Evolutionary conservation across 2,888 invertebrate species (phyloP).

Genomic region (Terebella lapidaria): DNA sequence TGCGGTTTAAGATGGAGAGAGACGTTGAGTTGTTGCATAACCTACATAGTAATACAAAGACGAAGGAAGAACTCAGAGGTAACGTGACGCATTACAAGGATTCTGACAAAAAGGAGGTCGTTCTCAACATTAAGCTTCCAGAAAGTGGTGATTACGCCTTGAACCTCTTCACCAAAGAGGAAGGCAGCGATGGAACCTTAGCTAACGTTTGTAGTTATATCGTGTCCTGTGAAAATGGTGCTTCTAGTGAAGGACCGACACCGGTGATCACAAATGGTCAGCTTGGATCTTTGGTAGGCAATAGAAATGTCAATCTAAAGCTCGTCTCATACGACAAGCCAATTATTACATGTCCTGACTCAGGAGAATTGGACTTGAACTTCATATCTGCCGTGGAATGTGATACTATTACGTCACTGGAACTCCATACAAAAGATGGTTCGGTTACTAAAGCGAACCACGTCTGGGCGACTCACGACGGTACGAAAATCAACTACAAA

Average conservation of each 20-base stretch:
- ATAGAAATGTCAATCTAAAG: background rate
- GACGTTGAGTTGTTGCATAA: background rate
- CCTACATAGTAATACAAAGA: background rate
- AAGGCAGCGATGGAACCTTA: background rate
- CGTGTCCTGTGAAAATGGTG: background rate
- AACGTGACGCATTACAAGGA: background rate
- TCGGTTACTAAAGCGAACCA: background rate
- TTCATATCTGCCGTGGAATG: background rate
- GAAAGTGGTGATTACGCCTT: slow-evolving; percentile 4
- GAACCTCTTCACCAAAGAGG: background rate
- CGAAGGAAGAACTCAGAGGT: background rate
- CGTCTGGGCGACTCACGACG: background rate
- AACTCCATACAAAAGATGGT: background rate
- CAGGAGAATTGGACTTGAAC: background rate
- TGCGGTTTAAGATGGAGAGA: slow-evolving; percentile 2
- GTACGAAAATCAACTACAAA: background rate
- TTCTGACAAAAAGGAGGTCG: background rate
- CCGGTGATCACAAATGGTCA: background rate
- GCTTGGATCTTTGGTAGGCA: background rate
- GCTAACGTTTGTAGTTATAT: background rate
- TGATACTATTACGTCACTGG: background rate
- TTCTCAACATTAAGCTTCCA: slow-evolving; percentile 1
- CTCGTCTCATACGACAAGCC: background rate
- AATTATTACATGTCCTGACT: background rate
- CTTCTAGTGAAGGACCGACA: background rate